Conservation (phyloP, 2,797 vertebrate genomes). For the Potorous gilbertii region DNA sequence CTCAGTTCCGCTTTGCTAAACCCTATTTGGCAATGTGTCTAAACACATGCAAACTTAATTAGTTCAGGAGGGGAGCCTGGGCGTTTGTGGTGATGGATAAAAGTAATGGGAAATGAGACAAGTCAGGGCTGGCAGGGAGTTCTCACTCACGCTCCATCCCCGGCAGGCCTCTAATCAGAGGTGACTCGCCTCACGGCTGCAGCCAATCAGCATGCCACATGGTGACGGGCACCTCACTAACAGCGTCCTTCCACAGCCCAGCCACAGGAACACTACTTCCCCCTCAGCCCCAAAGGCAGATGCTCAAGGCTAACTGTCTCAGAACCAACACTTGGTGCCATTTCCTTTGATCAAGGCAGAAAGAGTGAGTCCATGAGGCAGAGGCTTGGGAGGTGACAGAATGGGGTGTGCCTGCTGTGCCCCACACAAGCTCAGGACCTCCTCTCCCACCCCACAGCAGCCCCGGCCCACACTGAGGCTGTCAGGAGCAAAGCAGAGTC, state of each 20-base stretch:
- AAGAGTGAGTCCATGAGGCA: neutral
- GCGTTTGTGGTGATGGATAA: constrained; percentile 85
- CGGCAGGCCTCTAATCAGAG: constrained; percentile 83
- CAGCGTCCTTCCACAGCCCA: constrained; percentile 43
- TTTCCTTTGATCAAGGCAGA: constrained; percentile 40
- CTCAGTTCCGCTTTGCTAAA: constrained; percentile 89
- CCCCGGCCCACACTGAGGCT: neutral
- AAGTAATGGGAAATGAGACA: constrained; percentile 87
- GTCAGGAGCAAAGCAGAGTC: neutral
- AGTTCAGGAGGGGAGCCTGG: constrained; percentile 84
- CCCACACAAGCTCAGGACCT: neutral
- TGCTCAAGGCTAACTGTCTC: neutral
- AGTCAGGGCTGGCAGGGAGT: constrained; percentile 85
- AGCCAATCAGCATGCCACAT: constrained; percentile 66
- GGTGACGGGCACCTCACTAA: constrained; percentile 65
- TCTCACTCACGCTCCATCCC: constrained; percentile 81
- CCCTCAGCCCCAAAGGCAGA: constrained; percentile 71
- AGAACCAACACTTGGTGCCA: constrained; percentile 28
- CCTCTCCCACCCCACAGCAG: too few species aligned
- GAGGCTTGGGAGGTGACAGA: neutral
- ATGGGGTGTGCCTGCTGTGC: neutral
- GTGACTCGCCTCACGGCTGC: constrained; percentile 73
- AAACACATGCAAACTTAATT: constrained; percentile 89
- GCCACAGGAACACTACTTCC: constrained; percentile 64
- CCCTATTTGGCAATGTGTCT: constrained; percentile 89